Conservation (phyloP, 2,888 invertebrate genomes). For the Epinotia ramella region DNA sequence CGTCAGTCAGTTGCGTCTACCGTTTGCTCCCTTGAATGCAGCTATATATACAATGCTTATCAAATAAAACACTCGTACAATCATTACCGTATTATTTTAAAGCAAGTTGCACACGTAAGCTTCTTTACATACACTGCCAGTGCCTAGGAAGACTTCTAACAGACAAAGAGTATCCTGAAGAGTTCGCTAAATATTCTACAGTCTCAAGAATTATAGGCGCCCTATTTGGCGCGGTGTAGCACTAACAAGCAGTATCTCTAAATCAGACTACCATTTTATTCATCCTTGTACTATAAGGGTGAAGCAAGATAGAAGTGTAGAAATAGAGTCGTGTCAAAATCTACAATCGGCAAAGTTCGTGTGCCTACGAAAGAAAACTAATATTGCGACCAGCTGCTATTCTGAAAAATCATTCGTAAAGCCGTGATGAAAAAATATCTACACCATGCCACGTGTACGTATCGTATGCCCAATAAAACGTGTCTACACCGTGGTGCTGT, state of each 20-base stretch:
- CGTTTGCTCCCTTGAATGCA: conserved; percentile 26
- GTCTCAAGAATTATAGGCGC: conserved; percentile 19
- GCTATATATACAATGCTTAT: conserved; percentile 19
- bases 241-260: conserved; percentile 32
- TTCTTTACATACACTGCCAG: conserved; percentile 37
- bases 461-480: conserved; percentile 63
- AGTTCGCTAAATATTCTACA: conserved; percentile 39
- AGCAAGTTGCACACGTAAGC: conserved; percentile 44
- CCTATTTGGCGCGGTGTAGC: conserved; percentile 28
- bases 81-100: conserved; percentile 18
- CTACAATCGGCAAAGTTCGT: conserved; percentile 55
- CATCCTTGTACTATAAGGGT: conserved; percentile 16
- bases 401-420: conserved; percentile 56
- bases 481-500: conserved; percentile 51
- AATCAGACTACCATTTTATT: conserved; percentile 25
- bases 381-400: conserved; percentile 56
- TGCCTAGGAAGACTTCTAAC: conserved; percentile 55
- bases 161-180: conserved; percentile 58
- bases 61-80: conserved; percentile 24
- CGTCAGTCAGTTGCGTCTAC: conserved; percentile 4
- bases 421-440: conserved; percentile 63
- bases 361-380: conserved; percentile 52
- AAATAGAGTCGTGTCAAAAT: conserved; percentile 48
- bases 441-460: conserved; percentile 66
- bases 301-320: conserved; percentile 46